A percentile compares a stretch with the other conserved stretches of the same genome.
phyloP scores from a whole-genome alignment of 2,888 invertebrate genomes.

The Lampropteryx suffumata region DNA sequence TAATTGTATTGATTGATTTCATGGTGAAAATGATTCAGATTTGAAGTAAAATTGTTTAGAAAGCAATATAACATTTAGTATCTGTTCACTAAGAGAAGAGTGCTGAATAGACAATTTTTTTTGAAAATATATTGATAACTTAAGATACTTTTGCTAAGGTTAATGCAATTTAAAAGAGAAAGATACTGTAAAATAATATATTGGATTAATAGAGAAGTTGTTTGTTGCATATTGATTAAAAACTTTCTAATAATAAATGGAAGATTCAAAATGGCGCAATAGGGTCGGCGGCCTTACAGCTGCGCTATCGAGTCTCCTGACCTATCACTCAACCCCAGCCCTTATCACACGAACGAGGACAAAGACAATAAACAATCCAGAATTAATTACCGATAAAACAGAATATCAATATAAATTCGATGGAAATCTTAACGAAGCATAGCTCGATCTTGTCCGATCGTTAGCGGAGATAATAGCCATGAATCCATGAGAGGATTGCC shows the following conservation, averaged over 20 bases:
- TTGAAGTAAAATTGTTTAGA: not conserved
- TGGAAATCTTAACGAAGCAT: slow-evolving; percentile 74
- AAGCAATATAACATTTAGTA: no score
- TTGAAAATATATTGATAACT: no score
- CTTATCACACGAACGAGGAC: slow-evolving; percentile 77
- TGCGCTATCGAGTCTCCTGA: slow-evolving; percentile 70
- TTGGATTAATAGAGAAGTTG: no score
- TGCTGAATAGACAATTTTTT: no score
- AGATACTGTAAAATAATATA: no score
- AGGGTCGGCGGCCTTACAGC: slow-evolving; percentile 68
- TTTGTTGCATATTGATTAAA: no score
- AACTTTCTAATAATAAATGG: slow-evolving; percentile 6
- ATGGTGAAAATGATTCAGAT: slow-evolving; percentile 8
- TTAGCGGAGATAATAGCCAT: slow-evolving; percentile 73
- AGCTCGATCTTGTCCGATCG: slow-evolving; percentile 56
- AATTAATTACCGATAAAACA: slow-evolving; percentile 63
- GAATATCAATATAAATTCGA: slow-evolving; percentile 68
- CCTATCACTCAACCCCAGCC: slow-evolving; percentile 68
- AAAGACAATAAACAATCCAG: slow-evolving; percentile 64
- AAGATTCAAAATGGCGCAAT: slow-evolving; percentile 27
- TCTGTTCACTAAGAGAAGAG: no score
- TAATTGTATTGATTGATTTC: slow-evolving; percentile 1
- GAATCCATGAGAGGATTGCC: slow-evolving; percentile 57
- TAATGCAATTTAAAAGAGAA: no score
- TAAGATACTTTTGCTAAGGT: no score